Base-by-base conservation (phyloP, 2,888 invertebrate genomes). In the Tiliacea aurago region DNA sequence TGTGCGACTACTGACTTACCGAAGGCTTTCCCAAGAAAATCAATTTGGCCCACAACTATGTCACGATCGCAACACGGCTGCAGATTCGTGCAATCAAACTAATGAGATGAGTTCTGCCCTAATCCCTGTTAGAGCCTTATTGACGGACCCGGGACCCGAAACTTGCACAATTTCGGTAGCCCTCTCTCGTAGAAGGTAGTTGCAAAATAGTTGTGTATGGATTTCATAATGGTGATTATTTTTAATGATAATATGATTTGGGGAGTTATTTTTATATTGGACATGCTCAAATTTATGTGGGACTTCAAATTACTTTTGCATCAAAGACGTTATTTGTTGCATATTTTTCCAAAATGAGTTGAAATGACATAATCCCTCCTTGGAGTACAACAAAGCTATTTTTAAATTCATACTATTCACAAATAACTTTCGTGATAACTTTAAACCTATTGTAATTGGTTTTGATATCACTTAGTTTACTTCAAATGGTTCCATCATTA, bases 31-130 rank as follows among this genome's bases (percentile, higher is more conserved):
- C 41, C 74, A 75, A 81, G 81, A 77, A 83, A 84, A 81, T 83
- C 78, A 85, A 85, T 78, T 83, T 77, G 47, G 64, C 28, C 75
- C 75, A 74, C 81, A 84, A 80, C 82, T 85, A 84, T 84, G 80
- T 77, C 84, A 75, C 77, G 76, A 74, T 82, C 70, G 81, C 84
- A 84, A 85, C 84, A 85, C 65, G 81, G 86, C 80, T 88, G 89
- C 87, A 90, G 89, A 87, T 88, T 87, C 86, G 55, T 87, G 89
- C 90, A 90, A 91, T 92, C 90, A 90, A 88, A 90, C 86, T 93
- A 93, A 93, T 92, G 91, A 91, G 89, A 89, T 88, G 90, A 91
- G 91, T 91, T 91, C 89, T 83, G 84, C 84, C 85, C 85, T 89
- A 91, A 93, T 91, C 91, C 91, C 88, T 87, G 88, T 90, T 90